Evolutionary conservation across 1,140 invertebrate genomes (phyloP).

Genomic region (Ooceraea biroi): DNA sequence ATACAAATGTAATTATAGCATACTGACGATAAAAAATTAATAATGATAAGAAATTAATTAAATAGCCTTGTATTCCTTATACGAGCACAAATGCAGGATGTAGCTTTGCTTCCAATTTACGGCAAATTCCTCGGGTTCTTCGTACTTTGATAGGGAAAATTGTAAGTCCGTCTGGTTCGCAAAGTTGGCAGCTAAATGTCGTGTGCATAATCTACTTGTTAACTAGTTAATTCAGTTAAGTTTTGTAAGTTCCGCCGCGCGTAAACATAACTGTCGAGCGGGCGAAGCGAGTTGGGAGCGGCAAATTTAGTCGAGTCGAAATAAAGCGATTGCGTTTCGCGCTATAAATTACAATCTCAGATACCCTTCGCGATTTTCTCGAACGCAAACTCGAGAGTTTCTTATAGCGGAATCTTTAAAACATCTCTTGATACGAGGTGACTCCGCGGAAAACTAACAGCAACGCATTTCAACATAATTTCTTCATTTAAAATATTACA

Average conservation of each 20-base stretch:
- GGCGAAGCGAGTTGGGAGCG: slow-evolving; percentile 66
- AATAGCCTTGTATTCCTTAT: slow-evolving; percentile 45
- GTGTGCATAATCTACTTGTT: slow-evolving; percentile 75
- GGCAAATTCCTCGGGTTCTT: slow-evolving; percentile 63
- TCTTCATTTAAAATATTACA: slow-evolving; percentile 13
- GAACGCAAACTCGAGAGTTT: slow-evolving; percentile 46
- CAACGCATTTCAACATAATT: neutral
- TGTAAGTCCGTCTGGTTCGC: slow-evolving; percentile 48
- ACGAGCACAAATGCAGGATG: neutral
- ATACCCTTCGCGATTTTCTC: slow-evolving; percentile 56
- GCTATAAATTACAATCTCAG: slow-evolving; percentile 63
- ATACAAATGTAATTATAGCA: slow-evolving; percentile 1
- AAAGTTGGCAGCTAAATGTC: slow-evolving; percentile 73
- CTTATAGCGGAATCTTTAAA: slow-evolving; percentile 41
- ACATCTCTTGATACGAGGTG: slow-evolving; percentile 17
- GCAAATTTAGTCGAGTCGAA: slow-evolving; percentile 71
- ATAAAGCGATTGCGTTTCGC: slow-evolving; percentile 72
- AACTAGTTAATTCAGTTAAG: slow-evolving; percentile 77
- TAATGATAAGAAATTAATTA: slow-evolving; percentile 52
- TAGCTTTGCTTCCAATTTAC: slow-evolving; percentile 52
- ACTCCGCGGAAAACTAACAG: neutral
- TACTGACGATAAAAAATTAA: slow-evolving; percentile 7
- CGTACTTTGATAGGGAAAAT: slow-evolving; percentile 64
- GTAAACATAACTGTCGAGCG: slow-evolving; percentile 74
- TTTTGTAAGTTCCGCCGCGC: slow-evolving; percentile 71